phyloP scores from a whole-genome alignment of 2,888 invertebrate genomes.

The Amphipoea oculea region DNA sequence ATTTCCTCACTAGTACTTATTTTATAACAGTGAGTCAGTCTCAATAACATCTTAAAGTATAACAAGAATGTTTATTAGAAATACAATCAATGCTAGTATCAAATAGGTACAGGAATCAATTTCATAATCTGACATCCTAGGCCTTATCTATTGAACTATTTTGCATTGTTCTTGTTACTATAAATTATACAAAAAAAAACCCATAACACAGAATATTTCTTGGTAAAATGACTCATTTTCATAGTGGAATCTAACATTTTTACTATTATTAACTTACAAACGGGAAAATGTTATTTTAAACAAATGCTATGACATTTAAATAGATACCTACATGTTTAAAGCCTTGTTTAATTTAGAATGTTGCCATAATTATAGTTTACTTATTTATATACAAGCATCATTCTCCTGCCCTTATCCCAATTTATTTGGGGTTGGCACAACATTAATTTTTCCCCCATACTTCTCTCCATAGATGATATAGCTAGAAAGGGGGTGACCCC shows the following conservation, averaged over 20 bases:
- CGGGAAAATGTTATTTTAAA: slow-evolving; percentile 3
- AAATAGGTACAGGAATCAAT: background rate
- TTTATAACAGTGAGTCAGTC: background rate
- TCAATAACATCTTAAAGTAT: background rate
- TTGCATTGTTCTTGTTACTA: background rate
- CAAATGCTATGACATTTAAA: background rate
- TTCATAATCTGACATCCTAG: background rate
- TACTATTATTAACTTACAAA: background rate
- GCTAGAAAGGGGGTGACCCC: no score
- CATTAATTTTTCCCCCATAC: no score
- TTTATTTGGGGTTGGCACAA: no score
- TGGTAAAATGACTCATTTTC: background rate
- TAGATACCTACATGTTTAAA: background rate
- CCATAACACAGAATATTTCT: background rate
- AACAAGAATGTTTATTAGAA: background rate
- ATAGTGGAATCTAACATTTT: background rate
- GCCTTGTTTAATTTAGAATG: background rate
- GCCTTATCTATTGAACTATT: background rate
- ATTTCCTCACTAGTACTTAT: background rate
- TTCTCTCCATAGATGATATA: no score
- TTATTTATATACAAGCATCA: background rate
- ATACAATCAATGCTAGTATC: background rate
- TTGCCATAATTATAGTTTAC: background rate
- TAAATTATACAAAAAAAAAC: background rate
- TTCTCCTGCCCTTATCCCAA: no score